Evolutionary conservation across 2,113 vertebrate genomes (phyloP).

Genomic region (Bos taurus): ARS-UCD2.0 NC_037351.1:46548001-46548500

Average conservation of each 20-base stretch:
- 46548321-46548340: background rate
- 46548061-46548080: background rate
- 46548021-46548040: background rate
- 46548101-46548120: background rate
- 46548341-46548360: background rate
- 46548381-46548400: background rate
- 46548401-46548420: slow-evolving; percentile 1
- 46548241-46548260: background rate
- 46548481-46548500: background rate
- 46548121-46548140: background rate
- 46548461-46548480: background rate
- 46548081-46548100: background rate
- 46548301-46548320: background rate
- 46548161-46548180: background rate
- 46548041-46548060: background rate
- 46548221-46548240: background rate
- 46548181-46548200: background rate
- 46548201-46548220: background rate
- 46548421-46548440: background rate
- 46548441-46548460: background rate
- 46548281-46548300: background rate
- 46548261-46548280: background rate
- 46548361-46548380: slow-evolving; percentile 9
- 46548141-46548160: background rate
- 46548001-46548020: background rate